A percentile compares a stretch with the other conserved stretches of the same genome.
Conservation (phyloP, 2,888 invertebrate genomes). For the Troilus luridus region DNA sequence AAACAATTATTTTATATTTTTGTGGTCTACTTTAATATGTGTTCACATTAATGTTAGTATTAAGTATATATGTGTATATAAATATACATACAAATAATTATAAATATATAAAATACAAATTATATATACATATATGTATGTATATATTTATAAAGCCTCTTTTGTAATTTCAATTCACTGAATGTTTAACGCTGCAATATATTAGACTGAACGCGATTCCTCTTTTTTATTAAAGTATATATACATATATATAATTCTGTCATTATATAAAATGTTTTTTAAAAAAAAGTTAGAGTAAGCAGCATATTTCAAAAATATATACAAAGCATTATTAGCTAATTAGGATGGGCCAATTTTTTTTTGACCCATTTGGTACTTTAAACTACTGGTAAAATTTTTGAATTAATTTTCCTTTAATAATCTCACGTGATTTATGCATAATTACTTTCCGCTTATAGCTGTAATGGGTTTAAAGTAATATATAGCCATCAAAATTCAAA, state of each 20-base stretch:
- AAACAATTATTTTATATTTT: slow-evolving; percentile 58
- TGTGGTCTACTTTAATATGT: slow-evolving; percentile 57
- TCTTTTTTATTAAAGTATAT: slow-evolving; percentile 52
- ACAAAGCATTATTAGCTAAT: neutral
- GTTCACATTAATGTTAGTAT: slow-evolving; percentile 57
- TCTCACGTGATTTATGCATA: neutral
- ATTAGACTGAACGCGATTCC: slow-evolving; percentile 57
- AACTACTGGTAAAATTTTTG: neutral
- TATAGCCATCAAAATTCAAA: neutral
- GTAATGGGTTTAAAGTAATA: neutral
- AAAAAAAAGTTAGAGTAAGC: slow-evolving; percentile 17
- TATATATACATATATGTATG: neutral
- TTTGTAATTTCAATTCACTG: slow-evolving; percentile 53
- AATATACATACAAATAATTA: slow-evolving; percentile 30
- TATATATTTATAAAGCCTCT: slow-evolving; percentile 52
- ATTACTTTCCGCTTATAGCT: neutral
- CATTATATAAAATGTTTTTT: neutral
- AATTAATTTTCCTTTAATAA: neutral
- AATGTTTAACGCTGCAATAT: slow-evolving; percentile 57
- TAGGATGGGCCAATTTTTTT: neutral
- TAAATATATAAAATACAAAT: slow-evolving; percentile 1
- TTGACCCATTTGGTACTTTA: neutral
- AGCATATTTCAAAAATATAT: slow-evolving; percentile 50
- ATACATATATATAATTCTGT: slow-evolving; percentile 37
- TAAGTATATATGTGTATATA: slow-evolving; percentile 55